Conservation (phyloP, 2,113 vertebrate species). For the Poeciliopsis prolifica region DNA sequence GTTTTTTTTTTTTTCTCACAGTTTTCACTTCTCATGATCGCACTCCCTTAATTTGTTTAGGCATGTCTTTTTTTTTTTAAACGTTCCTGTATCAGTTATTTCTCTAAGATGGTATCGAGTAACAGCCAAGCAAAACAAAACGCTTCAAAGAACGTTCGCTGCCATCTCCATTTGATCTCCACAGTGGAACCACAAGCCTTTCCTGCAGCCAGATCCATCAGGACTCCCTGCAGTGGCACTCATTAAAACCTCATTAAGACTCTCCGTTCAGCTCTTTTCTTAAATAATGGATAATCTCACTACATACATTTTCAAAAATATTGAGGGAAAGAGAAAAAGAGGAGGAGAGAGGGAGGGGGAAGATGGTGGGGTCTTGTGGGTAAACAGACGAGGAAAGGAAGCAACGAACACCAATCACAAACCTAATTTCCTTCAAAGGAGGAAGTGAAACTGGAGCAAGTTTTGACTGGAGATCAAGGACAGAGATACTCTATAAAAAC, state of each 20-base stretch:
- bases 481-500: constrained; percentile 24
- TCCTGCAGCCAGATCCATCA: constrained; percentile 29
- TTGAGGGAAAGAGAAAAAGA: neutral
- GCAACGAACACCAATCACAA: constrained; percentile 52
- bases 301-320: neutral
- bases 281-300: neutral
- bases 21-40: neutral
- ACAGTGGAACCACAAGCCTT: constrained; percentile 30
- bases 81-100: constrained; percentile 32
- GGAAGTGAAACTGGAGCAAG: constrained; percentile 67
- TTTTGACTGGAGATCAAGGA: constrained; percentile 51
- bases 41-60: constrained; percentile 47
- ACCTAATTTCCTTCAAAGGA: constrained; percentile 48
- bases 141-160: constrained; percentile 2
- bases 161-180: constrained; percentile 36
- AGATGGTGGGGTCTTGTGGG: constrained; percentile 47
- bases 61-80: constrained; percentile 15
- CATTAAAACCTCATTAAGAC: constrained; percentile 17
- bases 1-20: neutral
- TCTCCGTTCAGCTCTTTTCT: neutral
- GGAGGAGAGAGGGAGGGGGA: neutral
- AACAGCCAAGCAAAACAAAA: constrained; percentile 45
- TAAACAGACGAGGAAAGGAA: constrained; percentile 50
- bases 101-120: constrained; percentile 29
- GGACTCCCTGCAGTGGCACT: neutral